A percentile compares a stretch with the other conserved stretches of the same genome.
phyloP scores from a whole-genome alignment of 2,797 vertebrate genomes.

The Notamacropus eugenii region DNA sequence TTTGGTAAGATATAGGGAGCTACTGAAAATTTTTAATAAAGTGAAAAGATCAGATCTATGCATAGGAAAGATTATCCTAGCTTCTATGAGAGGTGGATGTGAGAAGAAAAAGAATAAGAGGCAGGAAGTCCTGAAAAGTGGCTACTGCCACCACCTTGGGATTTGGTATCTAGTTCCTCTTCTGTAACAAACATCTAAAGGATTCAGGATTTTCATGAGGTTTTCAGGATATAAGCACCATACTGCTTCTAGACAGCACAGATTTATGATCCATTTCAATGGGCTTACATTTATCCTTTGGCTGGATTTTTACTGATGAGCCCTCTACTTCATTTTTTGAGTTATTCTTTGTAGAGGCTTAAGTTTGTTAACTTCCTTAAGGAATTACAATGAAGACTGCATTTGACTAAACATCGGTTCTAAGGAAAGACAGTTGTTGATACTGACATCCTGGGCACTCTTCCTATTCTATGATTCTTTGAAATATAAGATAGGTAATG shows the following conservation, averaged over 20 bases:
- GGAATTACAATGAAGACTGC: neutral
- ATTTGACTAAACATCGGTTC: neutral
- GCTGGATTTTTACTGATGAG: neutral
- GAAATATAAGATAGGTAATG: neutral
- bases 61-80: neutral
- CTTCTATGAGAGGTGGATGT: neutral
- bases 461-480: neutral
- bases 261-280: neutral
- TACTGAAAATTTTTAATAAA: neutral
- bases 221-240: neutral
- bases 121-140: neutral
- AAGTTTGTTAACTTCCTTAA: neutral
- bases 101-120: neutral
- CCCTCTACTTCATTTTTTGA: neutral
- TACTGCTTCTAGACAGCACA: neutral
- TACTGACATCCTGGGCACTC: neutral
- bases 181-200: neutral
- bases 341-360: neutral
- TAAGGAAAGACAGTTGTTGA: neutral
- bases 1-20: neutral
- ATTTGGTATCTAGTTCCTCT: neutral
- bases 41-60: neutral
- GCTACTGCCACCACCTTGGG: neutral
- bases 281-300: neutral
- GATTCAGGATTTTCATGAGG: neutral